Conservation (phyloP, 2,888 invertebrate genomes). For the Tupiocoris notatus region DNA sequence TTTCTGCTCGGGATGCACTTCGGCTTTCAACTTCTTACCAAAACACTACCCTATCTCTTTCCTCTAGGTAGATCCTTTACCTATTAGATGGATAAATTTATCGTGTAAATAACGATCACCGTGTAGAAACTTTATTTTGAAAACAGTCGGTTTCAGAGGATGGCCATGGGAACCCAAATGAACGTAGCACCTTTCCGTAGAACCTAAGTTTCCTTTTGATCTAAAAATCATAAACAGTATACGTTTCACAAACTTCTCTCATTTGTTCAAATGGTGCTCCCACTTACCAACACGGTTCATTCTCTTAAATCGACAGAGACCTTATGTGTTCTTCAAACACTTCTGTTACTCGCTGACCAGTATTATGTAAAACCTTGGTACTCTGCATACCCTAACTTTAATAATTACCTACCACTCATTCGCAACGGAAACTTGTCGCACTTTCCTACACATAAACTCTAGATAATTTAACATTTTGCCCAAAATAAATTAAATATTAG, state of each 20-base stretch:
- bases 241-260: too few species aligned
- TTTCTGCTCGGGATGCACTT: not conserved
- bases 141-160: slow-evolving; percentile 7
- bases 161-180: too few species aligned
- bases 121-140: slow-evolving; percentile 9
- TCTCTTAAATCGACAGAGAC: slow-evolving; percentile 12
- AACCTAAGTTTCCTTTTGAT: too few species aligned
- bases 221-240: too few species aligned
- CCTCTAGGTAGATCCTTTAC: slow-evolving; percentile 5
- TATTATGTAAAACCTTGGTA: slow-evolving; percentile 14
- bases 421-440: too few species aligned
- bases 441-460: too few species aligned
- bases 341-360: slow-evolving; percentile 28
- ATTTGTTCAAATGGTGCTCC: too few species aligned
- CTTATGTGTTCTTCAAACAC: slow-evolving; percentile 10
- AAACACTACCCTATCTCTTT: slow-evolving; percentile 36
- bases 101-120: slow-evolving; percentile 10
- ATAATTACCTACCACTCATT: not conserved
- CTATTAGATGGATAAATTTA: not conserved
- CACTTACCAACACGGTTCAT: too few species aligned
- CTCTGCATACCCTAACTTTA: not conserved
- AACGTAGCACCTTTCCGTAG: too few species aligned
- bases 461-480: too few species aligned
- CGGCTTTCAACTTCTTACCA: slow-evolving; percentile 14
- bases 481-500: slow-evolving; percentile 2